These are phyloP conservation scores for Sminthurinus signatus DNA, from an alignment of 1,140 invertebrate genomes.

Conservation along the genomic window DNA sequence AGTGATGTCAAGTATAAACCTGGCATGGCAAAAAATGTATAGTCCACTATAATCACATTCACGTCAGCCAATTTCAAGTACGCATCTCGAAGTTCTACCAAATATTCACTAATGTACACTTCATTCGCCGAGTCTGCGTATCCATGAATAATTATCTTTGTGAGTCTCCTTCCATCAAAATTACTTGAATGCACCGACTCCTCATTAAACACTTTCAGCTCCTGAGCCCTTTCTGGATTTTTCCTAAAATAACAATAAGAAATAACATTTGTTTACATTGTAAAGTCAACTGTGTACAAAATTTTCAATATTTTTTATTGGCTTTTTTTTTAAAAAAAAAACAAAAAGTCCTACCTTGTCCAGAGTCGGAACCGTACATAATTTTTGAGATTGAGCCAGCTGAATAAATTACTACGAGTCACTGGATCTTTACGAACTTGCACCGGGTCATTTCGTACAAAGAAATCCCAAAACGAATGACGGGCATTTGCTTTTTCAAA, in stretches of 20 bases:
- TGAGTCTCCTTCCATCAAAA: slow-evolving; percentile 26
- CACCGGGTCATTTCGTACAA: slow-evolving; percentile 23
- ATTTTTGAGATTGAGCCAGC: slow-evolving; percentile 29
- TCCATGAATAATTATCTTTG: slow-evolving; percentile 38
- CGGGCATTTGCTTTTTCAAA: too few species aligned
- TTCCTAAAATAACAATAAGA: slow-evolving; percentile 13
- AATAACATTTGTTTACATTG: too few species aligned
- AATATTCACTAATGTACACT: slow-evolving; percentile 19
- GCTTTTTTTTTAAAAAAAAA: background rate
- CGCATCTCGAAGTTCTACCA: slow-evolving; percentile 24
- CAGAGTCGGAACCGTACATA: slow-evolving; percentile 29
- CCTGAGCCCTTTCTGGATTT: slow-evolving; percentile 37
- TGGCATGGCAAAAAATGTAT: slow-evolving; percentile 20
- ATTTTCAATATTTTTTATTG: background rate
- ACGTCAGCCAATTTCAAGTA: slow-evolving; percentile 33
- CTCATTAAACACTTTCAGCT: slow-evolving; percentile 24
- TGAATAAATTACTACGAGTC: slow-evolving; percentile 25
- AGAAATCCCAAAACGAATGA: too few species aligned
- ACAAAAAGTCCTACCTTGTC: slow-evolving; percentile 20
- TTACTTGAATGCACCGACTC: slow-evolving; percentile 30
- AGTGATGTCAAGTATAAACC: slow-evolving; percentile 26
- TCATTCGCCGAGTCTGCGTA: slow-evolving; percentile 33
- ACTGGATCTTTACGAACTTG: slow-evolving; percentile 19
- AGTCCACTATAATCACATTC: slow-evolving; percentile 33
- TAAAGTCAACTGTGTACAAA: too few species aligned